phyloP scores from a whole-genome alignment of 2,113 vertebrate genomes.

The Micromys minutus region DNA sequence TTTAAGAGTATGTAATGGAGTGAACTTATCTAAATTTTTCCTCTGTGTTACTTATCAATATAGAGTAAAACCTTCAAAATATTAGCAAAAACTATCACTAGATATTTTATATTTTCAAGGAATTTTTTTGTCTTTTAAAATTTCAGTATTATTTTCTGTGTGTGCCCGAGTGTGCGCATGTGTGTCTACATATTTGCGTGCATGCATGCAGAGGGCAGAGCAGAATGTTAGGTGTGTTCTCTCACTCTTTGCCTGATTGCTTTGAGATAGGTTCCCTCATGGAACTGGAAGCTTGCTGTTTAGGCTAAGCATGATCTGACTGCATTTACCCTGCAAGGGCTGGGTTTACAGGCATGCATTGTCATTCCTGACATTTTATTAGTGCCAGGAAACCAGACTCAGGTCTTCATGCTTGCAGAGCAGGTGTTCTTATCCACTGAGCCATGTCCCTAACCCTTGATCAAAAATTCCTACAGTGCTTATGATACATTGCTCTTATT shows the following conservation, averaged over 20 bases:
- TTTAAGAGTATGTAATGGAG: not conserved
- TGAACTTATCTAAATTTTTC: constrained; percentile 36
- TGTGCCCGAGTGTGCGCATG: not conserved
- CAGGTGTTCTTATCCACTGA: not conserved
- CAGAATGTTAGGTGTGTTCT: not conserved
- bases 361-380: not conserved
- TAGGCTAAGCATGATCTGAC: not conserved
- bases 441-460: not conserved
- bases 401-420: not conserved
- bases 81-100: constrained; percentile 11
- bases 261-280: not conserved
- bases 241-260: not conserved
- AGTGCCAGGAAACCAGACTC: not conserved
- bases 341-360: not conserved
- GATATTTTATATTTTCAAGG: not conserved
- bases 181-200: accelerated
- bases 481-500: constrained; percentile 16
- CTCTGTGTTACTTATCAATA: not conserved
- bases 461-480: constrained; percentile 10
- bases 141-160: not conserved
- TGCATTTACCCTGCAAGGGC: not conserved
- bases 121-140: not conserved
- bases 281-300: not conserved
- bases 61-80: constrained; percentile 3
- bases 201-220: not conserved